Conservation (phyloP, 2,113 vertebrate genomes). For the Callorhinus ursinus region DNA sequence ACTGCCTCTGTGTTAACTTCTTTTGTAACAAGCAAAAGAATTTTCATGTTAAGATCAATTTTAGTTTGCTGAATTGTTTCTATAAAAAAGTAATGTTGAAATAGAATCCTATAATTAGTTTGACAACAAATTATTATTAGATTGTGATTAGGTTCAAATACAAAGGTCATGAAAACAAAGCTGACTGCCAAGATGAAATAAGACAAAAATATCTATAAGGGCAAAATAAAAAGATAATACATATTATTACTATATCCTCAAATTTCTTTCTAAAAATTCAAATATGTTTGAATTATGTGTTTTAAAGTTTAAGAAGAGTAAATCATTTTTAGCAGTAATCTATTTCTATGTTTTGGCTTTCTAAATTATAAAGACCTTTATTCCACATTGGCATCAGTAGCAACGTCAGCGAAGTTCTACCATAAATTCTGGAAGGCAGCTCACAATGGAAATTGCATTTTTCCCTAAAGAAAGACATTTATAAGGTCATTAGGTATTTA, state of each 20-base stretch:
- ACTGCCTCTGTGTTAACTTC: background rate
- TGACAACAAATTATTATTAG: background rate
- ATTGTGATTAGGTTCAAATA: background rate
- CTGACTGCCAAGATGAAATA: background rate
- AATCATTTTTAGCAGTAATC: background rate
- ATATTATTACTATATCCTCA: background rate
- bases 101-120: background rate
- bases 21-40: background rate
- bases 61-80: background rate
- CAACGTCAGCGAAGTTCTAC: slow-evolving; percentile 55
- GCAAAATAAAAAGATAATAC: background rate
- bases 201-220: slow-evolving; percentile 6
- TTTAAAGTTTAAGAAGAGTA: slow-evolving; percentile 13
- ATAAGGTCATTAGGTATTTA: slow-evolving; percentile 37
- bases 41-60: background rate
- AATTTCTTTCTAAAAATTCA: slow-evolving; percentile 14
- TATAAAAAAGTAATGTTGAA: slow-evolving; percentile 10
- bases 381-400: slow-evolving; percentile 74
- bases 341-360: background rate
- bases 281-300: background rate
- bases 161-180: slow-evolving; percentile 35
- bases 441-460: slow-evolving; percentile 71
- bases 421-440: slow-evolving; percentile 66
- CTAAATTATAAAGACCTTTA: slow-evolving; percentile 70
- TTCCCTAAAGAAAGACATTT: slow-evolving; percentile 74